phyloP scores from a whole-genome alignment of 2,888 invertebrate species.

The Busseola fusca region DNA sequence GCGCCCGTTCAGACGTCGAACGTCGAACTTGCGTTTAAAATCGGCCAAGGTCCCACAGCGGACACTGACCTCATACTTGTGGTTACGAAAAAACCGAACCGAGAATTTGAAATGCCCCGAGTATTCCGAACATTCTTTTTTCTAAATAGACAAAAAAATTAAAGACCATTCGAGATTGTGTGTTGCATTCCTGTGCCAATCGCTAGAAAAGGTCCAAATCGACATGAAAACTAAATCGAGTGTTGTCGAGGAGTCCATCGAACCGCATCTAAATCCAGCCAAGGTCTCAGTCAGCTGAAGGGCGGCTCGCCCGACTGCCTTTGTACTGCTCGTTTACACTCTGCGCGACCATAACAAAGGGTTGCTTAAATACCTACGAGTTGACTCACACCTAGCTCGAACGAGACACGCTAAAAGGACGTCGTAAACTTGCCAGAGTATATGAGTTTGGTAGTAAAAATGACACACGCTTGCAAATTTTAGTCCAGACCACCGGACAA shows the following conservation, averaged over 20 bases:
- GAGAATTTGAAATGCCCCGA: conserved; percentile 62
- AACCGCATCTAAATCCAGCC: conserved; percentile 88
- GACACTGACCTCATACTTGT: conserved; percentile 77
- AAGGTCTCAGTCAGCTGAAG: conserved; percentile 87
- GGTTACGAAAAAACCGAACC: conserved; percentile 66
- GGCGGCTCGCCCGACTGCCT: conserved; percentile 84
- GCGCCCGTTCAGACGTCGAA: conserved; percentile 64
- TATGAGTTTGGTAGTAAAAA: conserved; percentile 48
- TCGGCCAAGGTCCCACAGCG: conserved; percentile 86
- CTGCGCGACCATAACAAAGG: conserved; percentile 85
- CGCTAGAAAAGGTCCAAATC: conserved; percentile 80
- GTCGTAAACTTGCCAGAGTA: conserved; percentile 46
- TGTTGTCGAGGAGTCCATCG: conserved; percentile 82
- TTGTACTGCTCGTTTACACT: conserved; percentile 85
- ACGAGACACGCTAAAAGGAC: conserved; percentile 62
- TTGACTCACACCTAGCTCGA: conserved; percentile 79
- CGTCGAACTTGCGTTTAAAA: conserved; percentile 85
- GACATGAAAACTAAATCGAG: conserved; percentile 83
- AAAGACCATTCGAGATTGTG: conserved; percentile 73
- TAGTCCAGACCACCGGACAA: conserved; percentile 77
- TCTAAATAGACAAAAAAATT: conserved; percentile 65
- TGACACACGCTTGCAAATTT: conserved; percentile 62
- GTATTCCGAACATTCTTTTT: conserved; percentile 61
- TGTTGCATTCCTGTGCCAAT: conserved; percentile 74
- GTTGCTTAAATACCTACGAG: conserved; percentile 75